phyloP scores from a whole-genome alignment of 2,888 invertebrate species.

The Drosophila mulleri region DNA sequence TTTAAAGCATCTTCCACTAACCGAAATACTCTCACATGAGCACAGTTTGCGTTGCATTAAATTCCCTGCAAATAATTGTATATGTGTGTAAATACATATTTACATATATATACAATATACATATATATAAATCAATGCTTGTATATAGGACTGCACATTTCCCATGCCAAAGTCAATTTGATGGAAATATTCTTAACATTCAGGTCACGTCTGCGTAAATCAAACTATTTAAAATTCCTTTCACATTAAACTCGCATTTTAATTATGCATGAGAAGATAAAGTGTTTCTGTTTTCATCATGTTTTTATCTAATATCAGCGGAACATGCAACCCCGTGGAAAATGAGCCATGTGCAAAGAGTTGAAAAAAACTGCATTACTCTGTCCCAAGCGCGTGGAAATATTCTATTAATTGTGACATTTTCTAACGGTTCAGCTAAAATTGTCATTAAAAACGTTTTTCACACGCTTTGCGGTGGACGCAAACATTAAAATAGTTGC shows the following conservation, averaged over 20 bases:
- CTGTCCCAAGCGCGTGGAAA: conserved; percentile 26
- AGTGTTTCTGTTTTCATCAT: conserved; percentile 19
- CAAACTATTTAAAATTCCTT: conserved; percentile 19
- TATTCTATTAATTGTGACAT: conserved; percentile 24
- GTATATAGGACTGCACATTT: conserved; percentile 13
- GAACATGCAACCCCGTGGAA: conserved; percentile 64
- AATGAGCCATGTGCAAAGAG: conserved; percentile 40
- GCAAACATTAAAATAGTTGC: background rate
- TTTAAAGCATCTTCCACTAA: conserved; percentile 21
- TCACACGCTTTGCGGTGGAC: conserved; percentile 35
- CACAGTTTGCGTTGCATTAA: conserved; percentile 30
- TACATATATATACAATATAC: background rate
- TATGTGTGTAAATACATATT: background rate
- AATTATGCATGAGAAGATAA: conserved; percentile 43
- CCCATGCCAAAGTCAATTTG: conserved; percentile 2
- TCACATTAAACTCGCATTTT: conserved; percentile 22
- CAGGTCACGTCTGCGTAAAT: conserved; percentile 35
- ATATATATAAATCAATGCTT: background rate
- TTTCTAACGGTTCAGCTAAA: conserved; percentile 41
- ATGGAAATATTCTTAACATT: conserved; percentile 12
- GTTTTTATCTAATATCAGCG: conserved; percentile 43
- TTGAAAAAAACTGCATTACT: conserved; percentile 32
- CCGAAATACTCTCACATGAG: conserved; percentile 17
- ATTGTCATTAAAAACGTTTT: conserved; percentile 43
- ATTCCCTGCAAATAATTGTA: background rate